These are phyloP conservation scores for Neoniphon sammara DNA, from an alignment of 2,797 vertebrate species.

Conservation along the genomic window DNA sequence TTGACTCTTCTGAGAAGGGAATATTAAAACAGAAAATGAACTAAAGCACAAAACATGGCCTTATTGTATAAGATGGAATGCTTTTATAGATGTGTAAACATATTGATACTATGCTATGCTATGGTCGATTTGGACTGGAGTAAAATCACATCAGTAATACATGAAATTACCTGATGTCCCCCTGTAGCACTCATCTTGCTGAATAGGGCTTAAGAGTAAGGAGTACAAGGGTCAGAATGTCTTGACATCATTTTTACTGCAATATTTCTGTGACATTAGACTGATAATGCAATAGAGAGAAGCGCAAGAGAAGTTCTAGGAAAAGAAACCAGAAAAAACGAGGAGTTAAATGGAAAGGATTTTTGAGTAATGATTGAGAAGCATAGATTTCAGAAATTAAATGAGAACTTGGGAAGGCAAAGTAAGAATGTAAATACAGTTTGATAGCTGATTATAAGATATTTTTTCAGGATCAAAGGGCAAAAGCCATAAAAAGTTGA, in stretches of 20 bases:
- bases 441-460: too few relatives aligned
- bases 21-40: conserved; percentile 7
- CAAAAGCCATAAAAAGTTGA: too few relatives aligned
- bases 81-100: conserved; percentile 26
- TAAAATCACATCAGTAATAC: too few relatives aligned
- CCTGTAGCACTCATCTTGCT: too few relatives aligned
- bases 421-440: conserved; percentile 5
- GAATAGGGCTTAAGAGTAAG: too few relatives aligned
- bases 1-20: conserved; percentile 1
- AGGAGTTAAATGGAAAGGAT: not conserved
- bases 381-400: conserved; percentile 10
- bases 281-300: not conserved
- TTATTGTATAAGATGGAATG: conserved; percentile 11
- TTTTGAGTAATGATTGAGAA: too few relatives aligned
- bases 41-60: not conserved
- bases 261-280: not conserved
- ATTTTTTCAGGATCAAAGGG: too few relatives aligned
- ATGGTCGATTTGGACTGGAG: too few relatives aligned
- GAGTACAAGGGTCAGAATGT: not conserved
- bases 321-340: not conserved
- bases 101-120: too few relatives aligned
- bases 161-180: too few relatives aligned
- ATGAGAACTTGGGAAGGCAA: not conserved
- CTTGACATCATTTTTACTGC: not conserved
- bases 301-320: too few relatives aligned